phyloP scores from a whole-genome alignment of 2,113 vertebrate genomes.

The Cervus canadensis region DNA sequence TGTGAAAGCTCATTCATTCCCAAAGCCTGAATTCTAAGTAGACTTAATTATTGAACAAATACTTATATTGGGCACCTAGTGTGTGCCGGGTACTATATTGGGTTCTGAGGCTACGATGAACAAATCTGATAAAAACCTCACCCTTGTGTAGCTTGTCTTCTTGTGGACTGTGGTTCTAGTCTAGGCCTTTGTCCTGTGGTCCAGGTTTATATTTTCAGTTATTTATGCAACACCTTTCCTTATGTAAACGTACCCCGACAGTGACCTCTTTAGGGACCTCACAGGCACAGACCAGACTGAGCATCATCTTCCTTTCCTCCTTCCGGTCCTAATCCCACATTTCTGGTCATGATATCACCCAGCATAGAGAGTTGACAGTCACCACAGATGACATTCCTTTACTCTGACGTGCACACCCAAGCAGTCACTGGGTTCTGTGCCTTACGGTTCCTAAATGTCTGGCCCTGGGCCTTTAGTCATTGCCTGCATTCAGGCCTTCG shows the following conservation, averaged over 20 bases:
- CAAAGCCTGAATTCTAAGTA: background rate
- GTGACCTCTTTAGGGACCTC: background rate
- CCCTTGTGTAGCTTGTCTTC: background rate
- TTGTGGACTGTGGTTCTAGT: background rate
- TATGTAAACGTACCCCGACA: background rate
- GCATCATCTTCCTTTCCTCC: background rate
- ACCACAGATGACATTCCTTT: background rate
- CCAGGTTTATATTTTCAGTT: background rate
- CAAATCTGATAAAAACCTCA: background rate
- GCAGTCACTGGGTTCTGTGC: background rate
- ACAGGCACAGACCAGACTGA: background rate
- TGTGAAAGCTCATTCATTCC: background rate
- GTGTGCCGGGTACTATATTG: background rate
- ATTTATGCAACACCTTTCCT: background rate
- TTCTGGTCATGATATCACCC: background rate
- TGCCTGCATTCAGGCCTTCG: background rate
- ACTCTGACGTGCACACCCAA: background rate
- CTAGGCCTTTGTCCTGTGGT: background rate
- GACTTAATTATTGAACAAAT: background rate
- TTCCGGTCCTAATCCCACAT: background rate
- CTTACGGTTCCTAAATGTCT: background rate
- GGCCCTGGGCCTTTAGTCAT: background rate
- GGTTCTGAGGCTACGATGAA: background rate
- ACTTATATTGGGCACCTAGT: background rate
- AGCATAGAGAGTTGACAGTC: background rate